Conservation (phyloP, 2,113 vertebrate species). For the Apodemus speciosus region DNA sequence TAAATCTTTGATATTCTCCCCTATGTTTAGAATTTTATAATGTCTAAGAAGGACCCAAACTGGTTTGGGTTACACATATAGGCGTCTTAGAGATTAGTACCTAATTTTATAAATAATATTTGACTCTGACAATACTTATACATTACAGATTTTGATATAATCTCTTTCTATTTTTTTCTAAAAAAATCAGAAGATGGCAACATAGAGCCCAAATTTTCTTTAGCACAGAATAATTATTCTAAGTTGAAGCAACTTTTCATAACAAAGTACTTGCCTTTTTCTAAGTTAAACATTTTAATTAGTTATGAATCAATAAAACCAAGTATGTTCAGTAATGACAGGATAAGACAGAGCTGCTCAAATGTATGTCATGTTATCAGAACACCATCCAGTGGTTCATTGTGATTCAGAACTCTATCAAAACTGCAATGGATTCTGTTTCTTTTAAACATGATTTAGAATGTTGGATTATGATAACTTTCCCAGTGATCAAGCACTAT, state of each 20-base stretch:
- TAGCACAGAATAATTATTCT: background rate
- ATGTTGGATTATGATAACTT: background rate
- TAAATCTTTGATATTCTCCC: background rate
- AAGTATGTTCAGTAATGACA: background rate
- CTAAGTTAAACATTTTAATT: background rate
- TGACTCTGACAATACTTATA: background rate
- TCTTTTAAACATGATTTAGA: background rate
- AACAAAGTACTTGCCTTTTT: background rate
- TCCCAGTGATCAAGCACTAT: background rate
- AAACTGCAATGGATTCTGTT: background rate
- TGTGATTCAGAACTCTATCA: background rate
- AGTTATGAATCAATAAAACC: background rate
- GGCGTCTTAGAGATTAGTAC: background rate
- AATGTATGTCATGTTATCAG: fast-evolving
- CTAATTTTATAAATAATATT: constrained; percentile 2
- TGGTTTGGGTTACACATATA: background rate
- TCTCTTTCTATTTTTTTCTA: background rate
- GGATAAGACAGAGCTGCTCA: background rate
- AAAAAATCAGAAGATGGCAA: constrained; percentile 9
- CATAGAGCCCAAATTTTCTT: background rate
- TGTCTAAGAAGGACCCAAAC: background rate
- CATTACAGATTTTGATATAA: background rate
- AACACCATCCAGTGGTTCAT: background rate
- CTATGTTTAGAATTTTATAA: background rate
- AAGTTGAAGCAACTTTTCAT: background rate